phyloP scores from a whole-genome alignment of 2,888 invertebrate species.

The Ctena decussata region DNA sequence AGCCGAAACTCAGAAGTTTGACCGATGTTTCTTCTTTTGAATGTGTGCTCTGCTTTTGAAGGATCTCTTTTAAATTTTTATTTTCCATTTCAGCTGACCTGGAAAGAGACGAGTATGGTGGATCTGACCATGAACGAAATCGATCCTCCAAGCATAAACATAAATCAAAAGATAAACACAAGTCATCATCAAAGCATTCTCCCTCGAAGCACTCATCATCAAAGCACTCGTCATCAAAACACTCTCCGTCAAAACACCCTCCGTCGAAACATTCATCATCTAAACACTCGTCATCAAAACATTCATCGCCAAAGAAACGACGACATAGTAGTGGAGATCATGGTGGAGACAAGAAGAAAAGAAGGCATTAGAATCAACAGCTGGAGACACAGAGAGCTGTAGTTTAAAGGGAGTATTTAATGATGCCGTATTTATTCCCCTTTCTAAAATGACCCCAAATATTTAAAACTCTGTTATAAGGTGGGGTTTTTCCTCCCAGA shows the following conservation, averaged over 20 bases:
- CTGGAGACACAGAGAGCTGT: no score
- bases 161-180: not conserved
- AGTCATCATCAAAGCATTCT: conserved; percentile 16
- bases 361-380: conserved; percentile 60
- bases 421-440: no score
- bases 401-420: no score
- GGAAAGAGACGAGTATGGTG: conserved; percentile 61
- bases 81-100: conserved; percentile 70
- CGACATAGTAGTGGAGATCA: conserved; percentile 65
- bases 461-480: no score
- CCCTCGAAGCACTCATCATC: conserved; percentile 8
- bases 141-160: conserved; percentile 19
- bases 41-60: no score
- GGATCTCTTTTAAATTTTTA: no score
- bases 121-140: not conserved
- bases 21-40: no score
- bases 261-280: conserved; percentile 56
- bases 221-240: conserved; percentile 42
- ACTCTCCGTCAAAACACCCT: conserved; percentile 47
- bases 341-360: conserved; percentile 70
- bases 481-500: no score
- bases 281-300: conserved; percentile 42
- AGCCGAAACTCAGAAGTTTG: no score
- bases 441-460: no score
- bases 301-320: conserved; percentile 64